Conservation (phyloP, 2,797 vertebrate genomes). For the Tokudaia muenninki region DNA sequence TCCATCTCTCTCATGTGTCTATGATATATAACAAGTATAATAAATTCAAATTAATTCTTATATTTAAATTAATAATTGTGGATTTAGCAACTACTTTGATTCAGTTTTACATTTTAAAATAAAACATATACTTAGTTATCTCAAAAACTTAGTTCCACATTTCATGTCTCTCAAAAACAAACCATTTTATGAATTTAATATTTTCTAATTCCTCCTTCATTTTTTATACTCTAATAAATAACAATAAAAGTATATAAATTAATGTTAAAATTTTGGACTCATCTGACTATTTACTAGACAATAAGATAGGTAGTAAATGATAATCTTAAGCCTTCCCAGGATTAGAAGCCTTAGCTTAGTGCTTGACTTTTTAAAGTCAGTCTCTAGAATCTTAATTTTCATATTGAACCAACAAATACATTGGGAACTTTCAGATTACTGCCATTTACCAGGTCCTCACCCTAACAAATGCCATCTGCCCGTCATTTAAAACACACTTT, state of each 20-base stretch:
- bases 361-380: background rate
- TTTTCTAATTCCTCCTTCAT: constrained; percentile 23
- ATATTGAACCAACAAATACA: background rate
- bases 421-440: background rate
- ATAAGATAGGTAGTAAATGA: background rate
- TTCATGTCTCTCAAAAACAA: background rate
- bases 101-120: constrained; percentile 50
- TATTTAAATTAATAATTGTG: constrained; percentile 38
- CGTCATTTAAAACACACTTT: constrained; percentile 20
- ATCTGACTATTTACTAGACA: constrained; percentile 28
- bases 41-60: constrained; percentile 17
- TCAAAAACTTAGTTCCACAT: background rate
- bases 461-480: background rate
- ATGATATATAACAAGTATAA: background rate
- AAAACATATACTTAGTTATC: constrained; percentile 6
- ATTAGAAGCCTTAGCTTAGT: background rate
- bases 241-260: background rate
- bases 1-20: background rate
- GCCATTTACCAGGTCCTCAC: background rate
- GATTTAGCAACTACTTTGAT: background rate
- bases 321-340: background rate
- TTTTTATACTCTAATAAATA: background rate
- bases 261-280: background rate
- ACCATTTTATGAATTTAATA: background rate
- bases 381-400: constrained; percentile 38